Evolutionary conservation across 2,797 vertebrate genomes (phyloP).

Genomic region (Acanthiza pusilla): DNA sequence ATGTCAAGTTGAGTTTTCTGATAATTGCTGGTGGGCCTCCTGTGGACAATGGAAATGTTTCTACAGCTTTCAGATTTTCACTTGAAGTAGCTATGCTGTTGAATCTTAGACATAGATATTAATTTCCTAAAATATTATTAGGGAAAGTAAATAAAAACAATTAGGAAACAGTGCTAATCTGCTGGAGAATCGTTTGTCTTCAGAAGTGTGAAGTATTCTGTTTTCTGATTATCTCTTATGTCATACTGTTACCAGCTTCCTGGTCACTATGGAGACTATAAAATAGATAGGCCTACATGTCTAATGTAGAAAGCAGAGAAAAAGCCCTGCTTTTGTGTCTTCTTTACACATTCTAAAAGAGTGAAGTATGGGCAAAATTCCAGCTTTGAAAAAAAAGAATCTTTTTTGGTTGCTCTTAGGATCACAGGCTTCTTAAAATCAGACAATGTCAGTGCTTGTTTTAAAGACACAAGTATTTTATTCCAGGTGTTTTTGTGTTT

Average conservation of each 20-base stretch:
- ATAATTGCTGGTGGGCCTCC: background rate
- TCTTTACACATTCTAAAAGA: constrained; percentile 9
- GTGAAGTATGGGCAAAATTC: constrained; percentile 33
- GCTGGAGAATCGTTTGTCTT: background rate
- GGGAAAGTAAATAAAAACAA: background rate
- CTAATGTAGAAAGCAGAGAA: background rate
- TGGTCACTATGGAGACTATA: constrained; percentile 50
- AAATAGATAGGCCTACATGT: background rate
- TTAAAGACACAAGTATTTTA: background rate
- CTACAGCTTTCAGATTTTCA: background rate
- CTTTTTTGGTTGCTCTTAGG: constrained; percentile 2
- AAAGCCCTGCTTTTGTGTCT: background rate
- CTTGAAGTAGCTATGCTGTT: background rate
- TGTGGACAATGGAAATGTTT: background rate
- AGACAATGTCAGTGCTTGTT: background rate
- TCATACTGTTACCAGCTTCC: constrained; percentile 8
- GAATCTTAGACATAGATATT: background rate
- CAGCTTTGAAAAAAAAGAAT: constrained; percentile 17
- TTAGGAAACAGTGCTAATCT: background rate
- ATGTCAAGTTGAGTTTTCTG: background rate
- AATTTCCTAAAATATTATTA: background rate
- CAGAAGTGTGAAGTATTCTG: background rate
- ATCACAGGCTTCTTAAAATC: background rate
- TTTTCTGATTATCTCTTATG: constrained; percentile 9
- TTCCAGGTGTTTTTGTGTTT: constrained; percentile 60